A percentile compares a stretch with the other conserved stretches of the same genome.
Conservation (phyloP, 2,797 vertebrate species). For the Cirrhinus mrigala region DNA sequence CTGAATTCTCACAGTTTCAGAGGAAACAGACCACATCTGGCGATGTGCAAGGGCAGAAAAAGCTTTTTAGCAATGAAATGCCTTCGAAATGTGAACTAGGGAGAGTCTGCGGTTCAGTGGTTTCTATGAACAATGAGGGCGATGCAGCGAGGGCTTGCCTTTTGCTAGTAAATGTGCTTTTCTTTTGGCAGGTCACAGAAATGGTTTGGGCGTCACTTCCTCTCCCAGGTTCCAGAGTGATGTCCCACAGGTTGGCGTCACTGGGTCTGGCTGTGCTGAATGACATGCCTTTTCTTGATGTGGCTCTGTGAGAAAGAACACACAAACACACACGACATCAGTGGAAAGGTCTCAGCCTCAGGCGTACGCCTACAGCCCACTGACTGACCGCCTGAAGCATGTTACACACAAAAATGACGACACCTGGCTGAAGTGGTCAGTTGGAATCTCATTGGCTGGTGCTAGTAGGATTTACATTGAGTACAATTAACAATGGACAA, state of each 20-base stretch:
- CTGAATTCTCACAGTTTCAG: slow-evolving; percentile 41
- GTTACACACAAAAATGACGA: slow-evolving; percentile 21
- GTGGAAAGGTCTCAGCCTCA: slow-evolving; percentile 7
- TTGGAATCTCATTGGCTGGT: background rate
- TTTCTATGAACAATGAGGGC: background rate
- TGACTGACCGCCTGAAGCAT: background rate
- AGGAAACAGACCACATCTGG: slow-evolving; percentile 25
- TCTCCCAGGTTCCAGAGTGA: slow-evolving; percentile 71
- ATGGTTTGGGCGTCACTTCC: slow-evolving; percentile 69
- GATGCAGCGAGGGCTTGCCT: slow-evolving; percentile 69
- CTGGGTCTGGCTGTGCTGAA: slow-evolving; percentile 78
- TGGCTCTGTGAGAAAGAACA: slow-evolving; percentile 68
- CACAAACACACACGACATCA: slow-evolving; percentile 32
- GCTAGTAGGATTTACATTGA: background rate
- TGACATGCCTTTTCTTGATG: slow-evolving; percentile 71
- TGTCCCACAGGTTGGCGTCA: slow-evolving; percentile 76
- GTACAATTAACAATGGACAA: background rate
- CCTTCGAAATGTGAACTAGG: slow-evolving; percentile 15
- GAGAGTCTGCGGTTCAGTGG: slow-evolving; percentile 6
- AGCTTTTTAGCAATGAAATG: slow-evolving; percentile 10
- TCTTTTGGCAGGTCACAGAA: slow-evolving; percentile 77
- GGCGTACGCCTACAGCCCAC: background rate
- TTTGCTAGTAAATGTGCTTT: slow-evolving; percentile 71
- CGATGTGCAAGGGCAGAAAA: slow-evolving; percentile 33
- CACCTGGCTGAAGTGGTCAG: background rate